phyloP scores from a whole-genome alignment of 1,140 invertebrate species.

The Caenorhabditis briggsae region DNA sequence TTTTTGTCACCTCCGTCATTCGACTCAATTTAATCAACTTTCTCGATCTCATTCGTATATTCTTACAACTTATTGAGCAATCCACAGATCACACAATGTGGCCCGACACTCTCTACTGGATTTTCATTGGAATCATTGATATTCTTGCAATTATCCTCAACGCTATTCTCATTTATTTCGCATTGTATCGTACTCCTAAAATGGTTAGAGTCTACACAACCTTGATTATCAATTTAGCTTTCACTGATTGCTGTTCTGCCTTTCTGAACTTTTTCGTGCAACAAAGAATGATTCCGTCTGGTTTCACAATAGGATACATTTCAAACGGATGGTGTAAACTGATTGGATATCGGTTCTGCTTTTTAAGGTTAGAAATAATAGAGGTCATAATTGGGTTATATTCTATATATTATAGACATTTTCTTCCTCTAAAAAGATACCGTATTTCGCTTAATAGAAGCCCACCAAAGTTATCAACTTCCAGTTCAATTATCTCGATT shows the following conservation, averaged over 20 bases:
- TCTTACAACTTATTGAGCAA: background rate
- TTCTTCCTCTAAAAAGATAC: too few species aligned
- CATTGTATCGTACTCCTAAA: constrained; percentile 41
- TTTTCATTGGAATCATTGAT: background rate
- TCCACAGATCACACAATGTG: background rate
- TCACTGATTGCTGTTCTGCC: constrained; percentile 7
- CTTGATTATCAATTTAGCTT: constrained; percentile 20
- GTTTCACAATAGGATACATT: constrained; percentile 29
- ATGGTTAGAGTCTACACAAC: constrained; percentile 35
- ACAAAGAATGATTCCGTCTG: constrained; percentile 46
- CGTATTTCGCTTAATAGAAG: too few species aligned
- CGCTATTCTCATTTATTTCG: constrained; percentile 25
- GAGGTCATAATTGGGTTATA: background rate
- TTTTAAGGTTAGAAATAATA: background rate
- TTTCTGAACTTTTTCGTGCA: constrained; percentile 32
- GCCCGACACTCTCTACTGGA: background rate
- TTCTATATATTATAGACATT: too few species aligned
- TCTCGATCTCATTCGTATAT: background rate
- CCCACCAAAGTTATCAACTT: too few species aligned
- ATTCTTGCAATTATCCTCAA: background rate
- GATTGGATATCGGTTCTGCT: constrained; percentile 3
- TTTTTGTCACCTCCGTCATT: background rate
- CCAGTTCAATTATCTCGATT: too few species aligned
- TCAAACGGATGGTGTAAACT: constrained; percentile 30
- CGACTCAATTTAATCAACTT: constrained; percentile 23